phyloP scores from a whole-genome alignment of 2,797 vertebrate genomes.

The Phylloscopus collybita region DNA sequence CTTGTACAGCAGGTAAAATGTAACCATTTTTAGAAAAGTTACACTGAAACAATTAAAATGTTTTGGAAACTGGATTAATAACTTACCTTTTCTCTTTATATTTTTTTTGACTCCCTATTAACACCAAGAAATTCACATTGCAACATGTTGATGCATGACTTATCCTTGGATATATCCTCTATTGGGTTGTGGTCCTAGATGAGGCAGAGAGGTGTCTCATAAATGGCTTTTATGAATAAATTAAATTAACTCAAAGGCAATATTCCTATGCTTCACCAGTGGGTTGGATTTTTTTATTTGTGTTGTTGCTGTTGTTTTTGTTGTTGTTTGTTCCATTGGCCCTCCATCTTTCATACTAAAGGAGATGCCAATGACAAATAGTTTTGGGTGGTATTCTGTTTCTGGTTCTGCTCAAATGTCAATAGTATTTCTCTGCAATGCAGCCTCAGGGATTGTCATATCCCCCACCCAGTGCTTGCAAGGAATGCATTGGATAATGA shows the following conservation, averaged over 20 bases:
- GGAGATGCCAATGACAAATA: not conserved
- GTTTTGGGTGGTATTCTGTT: not conserved
- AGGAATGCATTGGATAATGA: slow-evolving; percentile 34
- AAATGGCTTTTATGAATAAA: not conserved
- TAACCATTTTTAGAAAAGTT: not conserved
- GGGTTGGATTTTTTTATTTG: not conserved
- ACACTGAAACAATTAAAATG: not conserved
- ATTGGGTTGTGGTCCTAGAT: not conserved
- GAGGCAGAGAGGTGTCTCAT: not conserved
- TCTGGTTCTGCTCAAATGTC: not conserved
- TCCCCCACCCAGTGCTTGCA: not conserved
- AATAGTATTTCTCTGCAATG: not conserved
- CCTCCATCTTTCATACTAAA: not conserved
- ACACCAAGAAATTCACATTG: not conserved
- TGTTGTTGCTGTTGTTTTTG: not conserved
- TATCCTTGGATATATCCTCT: not conserved
- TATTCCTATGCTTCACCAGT: not conserved
- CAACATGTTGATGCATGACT: not conserved
- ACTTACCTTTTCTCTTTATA: not conserved
- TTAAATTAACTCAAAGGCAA: not conserved
- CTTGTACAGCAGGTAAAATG: not conserved
- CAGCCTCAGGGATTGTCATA: not conserved
- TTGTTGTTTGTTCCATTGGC: not conserved
- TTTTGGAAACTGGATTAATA: not conserved
- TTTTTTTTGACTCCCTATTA: not conserved